Conservation (phyloP, 2,888 invertebrate genomes). For the Drosophila gaucha region DNA sequence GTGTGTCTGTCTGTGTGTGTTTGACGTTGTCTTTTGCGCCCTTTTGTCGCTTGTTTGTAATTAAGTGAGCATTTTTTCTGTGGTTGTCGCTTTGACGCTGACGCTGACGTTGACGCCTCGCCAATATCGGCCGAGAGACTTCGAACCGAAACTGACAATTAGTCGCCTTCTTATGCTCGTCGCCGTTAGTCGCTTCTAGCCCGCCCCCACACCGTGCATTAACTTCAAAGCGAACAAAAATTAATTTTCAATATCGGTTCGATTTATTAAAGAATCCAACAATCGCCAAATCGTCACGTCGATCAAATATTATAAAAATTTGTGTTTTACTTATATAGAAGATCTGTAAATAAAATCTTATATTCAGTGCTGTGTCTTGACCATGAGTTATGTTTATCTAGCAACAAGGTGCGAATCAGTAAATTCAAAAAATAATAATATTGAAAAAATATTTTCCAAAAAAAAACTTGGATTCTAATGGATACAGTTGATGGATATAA, state of each 20-base stretch:
- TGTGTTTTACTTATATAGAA: constrained; percentile 2
- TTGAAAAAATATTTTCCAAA: neutral
- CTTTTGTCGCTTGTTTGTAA: constrained; percentile 78
- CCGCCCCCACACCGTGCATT: constrained; percentile 57
- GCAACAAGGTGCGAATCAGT: constrained; percentile 33
- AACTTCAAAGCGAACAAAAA: constrained; percentile 26
- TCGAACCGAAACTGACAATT: constrained; percentile 81
- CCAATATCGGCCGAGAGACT: constrained; percentile 75
- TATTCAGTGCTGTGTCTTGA: constrained; percentile 29
- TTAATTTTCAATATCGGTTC: neutral
- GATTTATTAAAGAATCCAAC: constrained; percentile 10
- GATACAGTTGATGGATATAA: constrained; percentile 2
- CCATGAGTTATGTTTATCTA: constrained; percentile 30
- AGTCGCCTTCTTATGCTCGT: constrained; percentile 84
- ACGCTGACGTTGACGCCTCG: constrained; percentile 41
- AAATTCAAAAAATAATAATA: neutral
- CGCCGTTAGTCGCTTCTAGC: constrained; percentile 77
- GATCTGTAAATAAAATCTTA: neutral
- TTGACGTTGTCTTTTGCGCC: constrained; percentile 70
- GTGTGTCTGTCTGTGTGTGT: constrained; percentile 37
- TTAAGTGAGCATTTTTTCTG: constrained; percentile 78
- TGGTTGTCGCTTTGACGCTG: constrained; percentile 76
- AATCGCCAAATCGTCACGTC: constrained; percentile 5
- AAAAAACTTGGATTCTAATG: neutral
- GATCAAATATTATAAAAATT: neutral